Conservation (phyloP, 2,113 vertebrate species). For the Tor tambroides region DNA sequence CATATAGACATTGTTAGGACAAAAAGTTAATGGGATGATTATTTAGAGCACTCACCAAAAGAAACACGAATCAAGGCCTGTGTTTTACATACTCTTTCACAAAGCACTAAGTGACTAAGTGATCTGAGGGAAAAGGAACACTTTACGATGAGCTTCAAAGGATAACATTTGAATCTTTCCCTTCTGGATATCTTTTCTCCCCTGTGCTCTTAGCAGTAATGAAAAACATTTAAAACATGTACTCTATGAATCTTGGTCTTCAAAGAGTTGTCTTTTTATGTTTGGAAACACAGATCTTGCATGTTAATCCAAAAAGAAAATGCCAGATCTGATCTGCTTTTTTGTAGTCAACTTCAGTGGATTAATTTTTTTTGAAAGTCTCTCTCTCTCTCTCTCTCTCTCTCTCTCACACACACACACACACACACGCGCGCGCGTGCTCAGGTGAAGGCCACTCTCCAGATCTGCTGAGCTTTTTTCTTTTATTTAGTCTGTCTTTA, state of each 20-base stretch:
- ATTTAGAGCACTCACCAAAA: not conserved
- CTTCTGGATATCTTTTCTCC: not conserved
- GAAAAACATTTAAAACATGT: constrained; percentile 1
- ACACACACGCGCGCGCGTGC: not conserved
- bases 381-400: too few species aligned
- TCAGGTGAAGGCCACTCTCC: not conserved
- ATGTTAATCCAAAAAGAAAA: not conserved
- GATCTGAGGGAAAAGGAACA: not conserved
- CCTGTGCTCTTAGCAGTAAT: not conserved
- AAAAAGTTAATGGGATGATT: not conserved
- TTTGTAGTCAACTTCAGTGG: not conserved
- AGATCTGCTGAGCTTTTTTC: constrained; percentile 32
- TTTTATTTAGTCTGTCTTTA: constrained; percentile 33
- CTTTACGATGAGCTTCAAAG: not conserved
- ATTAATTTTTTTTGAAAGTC: not conserved
- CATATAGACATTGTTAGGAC: not conserved
- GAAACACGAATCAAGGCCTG: not conserved
- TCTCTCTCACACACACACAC: too few species aligned
- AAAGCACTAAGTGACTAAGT: not conserved
- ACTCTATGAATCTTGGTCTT: not conserved
- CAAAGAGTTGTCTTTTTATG: constrained; percentile 2
- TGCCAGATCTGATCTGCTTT: not conserved
- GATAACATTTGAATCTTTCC: not conserved
- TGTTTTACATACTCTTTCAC: not conserved
- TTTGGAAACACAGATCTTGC: not conserved